Evolutionary conservation across 92 coral and sea anemone species (phyloP).

Genomic region (Hydrozoanthus gracilis): DNA sequence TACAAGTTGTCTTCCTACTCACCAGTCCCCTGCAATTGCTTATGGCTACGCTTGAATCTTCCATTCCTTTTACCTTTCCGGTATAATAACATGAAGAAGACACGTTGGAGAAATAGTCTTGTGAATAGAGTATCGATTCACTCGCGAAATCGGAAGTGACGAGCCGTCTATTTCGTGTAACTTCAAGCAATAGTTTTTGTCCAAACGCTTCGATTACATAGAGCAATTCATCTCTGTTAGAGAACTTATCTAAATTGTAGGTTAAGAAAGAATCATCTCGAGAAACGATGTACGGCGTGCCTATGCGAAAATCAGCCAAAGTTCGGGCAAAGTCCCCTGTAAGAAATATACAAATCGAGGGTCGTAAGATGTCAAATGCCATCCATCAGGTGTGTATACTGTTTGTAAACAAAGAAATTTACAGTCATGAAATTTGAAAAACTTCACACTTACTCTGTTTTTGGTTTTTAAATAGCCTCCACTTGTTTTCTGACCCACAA

Average conservation of each 20-base stretch:
- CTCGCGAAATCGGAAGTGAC: constrained; percentile 68
- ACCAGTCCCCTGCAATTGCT: constrained; percentile 87
- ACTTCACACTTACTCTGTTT: constrained; percentile 52
- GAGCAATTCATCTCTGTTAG: constrained; percentile 47
- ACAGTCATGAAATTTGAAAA: background rate
- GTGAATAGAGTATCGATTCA: constrained; percentile 49
- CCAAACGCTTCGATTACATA: constrained; percentile 66
- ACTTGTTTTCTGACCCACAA: constrained; percentile 12
- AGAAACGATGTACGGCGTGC: constrained; percentile 40
- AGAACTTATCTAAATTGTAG: constrained; percentile 12
- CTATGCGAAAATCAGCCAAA: constrained; percentile 58
- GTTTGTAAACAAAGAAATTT: constrained; percentile 29
- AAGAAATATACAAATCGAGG: background rate
- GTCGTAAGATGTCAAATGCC: background rate
- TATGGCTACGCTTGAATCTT: constrained; percentile 74
- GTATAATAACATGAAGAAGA: constrained; percentile 65
- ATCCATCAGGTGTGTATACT: background rate
- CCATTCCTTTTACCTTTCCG: constrained; percentile 65
- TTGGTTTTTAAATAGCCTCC: constrained; percentile 44
- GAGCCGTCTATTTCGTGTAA: constrained; percentile 64
- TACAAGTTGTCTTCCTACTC: constrained; percentile 37
- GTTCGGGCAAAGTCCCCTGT: constrained; percentile 52
- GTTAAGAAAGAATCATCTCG: constrained; percentile 36
- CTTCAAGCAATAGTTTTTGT: constrained; percentile 69
- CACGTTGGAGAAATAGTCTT: constrained; percentile 14